phyloP scores from a whole-genome alignment of 2,797 vertebrate species.

The Setipinna tenuifilis region DNA sequence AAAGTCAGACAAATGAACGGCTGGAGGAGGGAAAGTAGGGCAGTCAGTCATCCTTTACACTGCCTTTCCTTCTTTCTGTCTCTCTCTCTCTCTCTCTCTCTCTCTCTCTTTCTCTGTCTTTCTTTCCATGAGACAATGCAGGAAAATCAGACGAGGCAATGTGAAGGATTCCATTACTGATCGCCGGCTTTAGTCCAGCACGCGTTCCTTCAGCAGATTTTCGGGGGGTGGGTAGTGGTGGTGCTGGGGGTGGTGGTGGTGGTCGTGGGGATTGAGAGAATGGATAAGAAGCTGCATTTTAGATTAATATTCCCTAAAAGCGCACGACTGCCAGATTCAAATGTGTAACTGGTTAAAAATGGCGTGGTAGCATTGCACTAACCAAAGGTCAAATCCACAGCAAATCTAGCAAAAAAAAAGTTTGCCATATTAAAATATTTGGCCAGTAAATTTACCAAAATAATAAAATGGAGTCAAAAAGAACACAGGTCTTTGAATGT shows the following conservation, averaged over 20 bases:
- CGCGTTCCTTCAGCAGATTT: constrained; percentile 11
- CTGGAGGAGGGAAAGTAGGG: constrained; percentile 76
- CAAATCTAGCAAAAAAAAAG: background rate
- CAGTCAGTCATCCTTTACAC: constrained; percentile 75
- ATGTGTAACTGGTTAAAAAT: background rate
- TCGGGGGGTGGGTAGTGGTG: background rate
- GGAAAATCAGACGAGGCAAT: constrained; percentile 55
- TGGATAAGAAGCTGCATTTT: constrained; percentile 12
- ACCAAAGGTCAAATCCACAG: background rate
- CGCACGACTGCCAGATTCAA: background rate
- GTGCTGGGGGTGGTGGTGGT: background rate
- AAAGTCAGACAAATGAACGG: constrained; percentile 81
- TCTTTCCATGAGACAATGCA: constrained; percentile 25
- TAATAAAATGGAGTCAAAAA: background rate
- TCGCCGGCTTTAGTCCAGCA: constrained; percentile 36
- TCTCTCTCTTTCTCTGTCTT: background rate
- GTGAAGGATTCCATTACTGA: constrained; percentile 59
- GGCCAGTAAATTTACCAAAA: background rate
- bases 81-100: background rate
- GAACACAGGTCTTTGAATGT: background rate
- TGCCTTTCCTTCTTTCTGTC: constrained; percentile 30
- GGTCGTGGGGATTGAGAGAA: background rate
- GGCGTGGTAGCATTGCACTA: background rate
- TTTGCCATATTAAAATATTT: background rate
- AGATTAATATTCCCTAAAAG: constrained; percentile 12